Base-by-base conservation (phyloP, 2,113 vertebrate genomes). In the Scopus umbretta region DNA sequence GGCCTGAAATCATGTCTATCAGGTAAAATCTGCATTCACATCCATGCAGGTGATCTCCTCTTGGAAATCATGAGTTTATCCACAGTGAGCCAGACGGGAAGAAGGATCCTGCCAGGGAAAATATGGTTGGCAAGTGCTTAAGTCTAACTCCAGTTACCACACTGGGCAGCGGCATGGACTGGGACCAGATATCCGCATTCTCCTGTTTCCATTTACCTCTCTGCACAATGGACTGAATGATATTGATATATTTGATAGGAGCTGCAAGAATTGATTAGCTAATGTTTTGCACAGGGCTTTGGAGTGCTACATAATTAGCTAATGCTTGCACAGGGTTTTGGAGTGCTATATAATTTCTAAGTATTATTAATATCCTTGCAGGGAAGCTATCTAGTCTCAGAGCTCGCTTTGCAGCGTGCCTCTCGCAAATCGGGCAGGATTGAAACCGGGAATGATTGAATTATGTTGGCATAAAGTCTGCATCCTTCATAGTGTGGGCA, bases 291-390 rank as follows among this genome's bases (percentile, higher is more conserved):
- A 80, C 49, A 5, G 88, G 67, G 53, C 80, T 78, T 85, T 76
- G 88, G 83, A 97, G 80, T 55, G 26, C 68, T 71, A 16, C 27
- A 45, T 40, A 88, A 91, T 95, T 90, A 90, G 78, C 74, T 93
- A 80, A 95, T 73, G 93, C 72, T 92, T 86, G 81, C 88, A 49
- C 26, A 36, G 82, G 50, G 43, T 23, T 70, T 86, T 90, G 63
- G 81, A 96, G 93, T n/a, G 74, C 90, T 80, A 40, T 26, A 42
- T 52, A 20, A 84, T 78, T 93, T 71, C 68, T 65, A 84, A 74
- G 61, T 15, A 43, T 84, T 78, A 63, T 63, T 86, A 56, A 92
- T 72, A 82, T 14, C 85, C 62, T 94, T 53, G 43, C 49, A 88
- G 83, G 80, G 61, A 95, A 92, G 49, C 80, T 83, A 17, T 74